These are phyloP conservation scores for Ageneiosus marmoratus DNA, from an alignment of 2,113 vertebrate genomes.

Conservation along the genomic window DNA sequence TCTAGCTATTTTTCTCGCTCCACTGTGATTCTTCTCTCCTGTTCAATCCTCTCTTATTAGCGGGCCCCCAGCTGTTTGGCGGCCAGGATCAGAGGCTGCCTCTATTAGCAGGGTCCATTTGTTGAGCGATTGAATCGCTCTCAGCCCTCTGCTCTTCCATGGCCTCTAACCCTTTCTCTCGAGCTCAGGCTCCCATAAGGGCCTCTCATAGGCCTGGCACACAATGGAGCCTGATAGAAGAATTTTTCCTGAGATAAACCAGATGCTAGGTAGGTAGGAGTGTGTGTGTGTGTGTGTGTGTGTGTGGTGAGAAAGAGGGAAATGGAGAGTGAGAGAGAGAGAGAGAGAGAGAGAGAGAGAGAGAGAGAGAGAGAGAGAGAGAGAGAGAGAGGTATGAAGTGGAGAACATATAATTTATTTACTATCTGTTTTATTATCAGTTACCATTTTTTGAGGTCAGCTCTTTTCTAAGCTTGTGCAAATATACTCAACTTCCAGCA, in stretches of 20 bases:
- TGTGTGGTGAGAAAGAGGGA: neutral
- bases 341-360: conserved; percentile 1
- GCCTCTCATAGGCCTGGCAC: conserved; percentile 50
- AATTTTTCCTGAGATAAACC: conserved; percentile 52
- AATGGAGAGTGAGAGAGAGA: neutral
- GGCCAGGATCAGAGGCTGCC: conserved; percentile 74
- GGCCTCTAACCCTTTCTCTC: conserved; percentile 49
- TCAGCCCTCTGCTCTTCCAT: conserved; percentile 58
- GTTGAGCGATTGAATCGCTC: conserved; percentile 76
- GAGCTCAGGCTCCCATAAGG: conserved; percentile 55
- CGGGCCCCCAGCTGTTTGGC: conserved; percentile 74
- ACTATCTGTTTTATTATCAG: conserved; percentile 39
- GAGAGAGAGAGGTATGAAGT: neutral
- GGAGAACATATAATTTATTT: conserved; percentile 45
- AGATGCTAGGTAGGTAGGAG: conserved; percentile 49
- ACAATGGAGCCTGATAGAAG: conserved; percentile 58
- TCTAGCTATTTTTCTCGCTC: conserved; percentile 38
- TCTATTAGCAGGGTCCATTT: conserved; percentile 79
- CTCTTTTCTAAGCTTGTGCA: conserved; percentile 4
- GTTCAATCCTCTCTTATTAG: conserved; percentile 75
- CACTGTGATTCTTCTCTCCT: conserved; percentile 51
- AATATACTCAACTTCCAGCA: conserved; percentile 63
- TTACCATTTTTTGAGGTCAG: conserved; percentile 15
- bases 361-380: conserved; percentile 13
- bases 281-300: conserved; percentile 2